Evolutionary conservation across 2,888 invertebrate genomes (phyloP), one percentile per base, ranked within the genome.

Genomic region (Conops quadrifasciatus): DNA sequence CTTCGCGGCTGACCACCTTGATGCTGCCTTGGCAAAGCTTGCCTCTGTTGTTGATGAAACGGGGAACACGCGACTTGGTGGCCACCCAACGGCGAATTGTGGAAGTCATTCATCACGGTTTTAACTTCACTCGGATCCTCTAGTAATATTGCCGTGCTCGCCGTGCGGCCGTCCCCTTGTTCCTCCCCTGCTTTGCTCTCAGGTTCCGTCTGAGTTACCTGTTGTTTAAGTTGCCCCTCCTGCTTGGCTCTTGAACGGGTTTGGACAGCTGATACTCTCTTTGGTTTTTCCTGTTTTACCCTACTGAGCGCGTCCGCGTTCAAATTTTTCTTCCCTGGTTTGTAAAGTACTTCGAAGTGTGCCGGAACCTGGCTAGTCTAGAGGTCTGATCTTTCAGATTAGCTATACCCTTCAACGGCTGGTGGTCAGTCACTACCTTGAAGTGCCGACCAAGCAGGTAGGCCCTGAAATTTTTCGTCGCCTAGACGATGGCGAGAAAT

Each of bases 61-160:
- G n/a, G n/a, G n/a, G n/a, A n/a, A n/a, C n/a, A n/a, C 15, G 5
- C 68, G 3, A 59, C 68, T 45, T 56, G 68, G 15, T 60, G 60
- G 4, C 60, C 60, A 5, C 51, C 51, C 11, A 51, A 21, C 9
- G 36, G 36, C 9, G 4, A 7, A 36, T 36, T n/a, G 0, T 67
- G 67, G 16, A 30, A 56, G 2, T 67, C 67, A 30, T 26, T 67
- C 7, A 56, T n/a, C 24, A 53, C 28, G 2, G 30, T 60, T 30
- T 67, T 53, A 36, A 45, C 43, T 13, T 68, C 21, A 9, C 43
- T 16, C 2, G 43, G 45, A 2, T 68, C n/a, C 15, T 60, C 36
- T 19, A 60, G 21, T 16, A 30, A 2, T 5, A 60, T 19, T 19
- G 36, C 30, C 28, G 24, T n/a, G n/a, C n/a, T n/a, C n/a, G n/a